phyloP scores from a whole-genome alignment of 92 coral and sea anemone species.

The Epizoanthus ramosus region DNA sequence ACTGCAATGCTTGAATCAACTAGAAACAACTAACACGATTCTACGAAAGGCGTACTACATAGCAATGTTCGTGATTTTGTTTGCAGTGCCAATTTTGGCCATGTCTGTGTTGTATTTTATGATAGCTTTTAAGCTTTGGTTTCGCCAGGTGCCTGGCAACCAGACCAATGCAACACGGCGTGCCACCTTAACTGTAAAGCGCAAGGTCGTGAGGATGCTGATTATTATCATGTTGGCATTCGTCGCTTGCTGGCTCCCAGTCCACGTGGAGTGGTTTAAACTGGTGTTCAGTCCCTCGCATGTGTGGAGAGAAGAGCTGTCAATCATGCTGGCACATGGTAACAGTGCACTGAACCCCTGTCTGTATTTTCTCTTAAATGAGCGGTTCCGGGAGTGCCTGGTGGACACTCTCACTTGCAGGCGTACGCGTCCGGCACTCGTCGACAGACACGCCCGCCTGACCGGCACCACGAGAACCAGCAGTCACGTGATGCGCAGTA shows the following conservation, averaged over 20 bases:
- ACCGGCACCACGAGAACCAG: too few species aligned
- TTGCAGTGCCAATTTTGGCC: constrained; percentile 31
- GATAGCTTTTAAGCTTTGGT: constrained; percentile 46
- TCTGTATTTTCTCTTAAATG: constrained; percentile 40
- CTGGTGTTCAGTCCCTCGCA: constrained; percentile 19
- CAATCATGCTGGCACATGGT: constrained; percentile 51
- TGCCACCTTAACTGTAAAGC: constrained; percentile 22
- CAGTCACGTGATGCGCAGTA: too few species aligned
- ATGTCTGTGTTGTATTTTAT: constrained; percentile 45
- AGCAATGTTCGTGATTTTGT: constrained; percentile 28
- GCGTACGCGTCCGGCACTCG: too few species aligned
- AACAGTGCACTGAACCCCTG: constrained; percentile 51
- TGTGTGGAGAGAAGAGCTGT: constrained; percentile 22
- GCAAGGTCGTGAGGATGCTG: constrained; percentile 35
- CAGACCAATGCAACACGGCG: constrained; percentile 48
- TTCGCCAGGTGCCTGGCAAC: constrained; percentile 47
- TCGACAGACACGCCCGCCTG: too few species aligned
- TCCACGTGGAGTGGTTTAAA: constrained; percentile 45
- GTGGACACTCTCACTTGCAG: too few species aligned
- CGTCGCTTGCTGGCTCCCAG: constrained; percentile 50
- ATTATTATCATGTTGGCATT: constrained; percentile 37
- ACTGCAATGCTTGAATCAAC: constrained; percentile 33
- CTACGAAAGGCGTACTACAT: constrained; percentile 41
- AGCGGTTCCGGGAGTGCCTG: constrained; percentile 36
- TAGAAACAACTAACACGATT: constrained; percentile 4